Conservation (phyloP, 2,888 invertebrate genomes). For the Drosophila antonietae region DNA sequence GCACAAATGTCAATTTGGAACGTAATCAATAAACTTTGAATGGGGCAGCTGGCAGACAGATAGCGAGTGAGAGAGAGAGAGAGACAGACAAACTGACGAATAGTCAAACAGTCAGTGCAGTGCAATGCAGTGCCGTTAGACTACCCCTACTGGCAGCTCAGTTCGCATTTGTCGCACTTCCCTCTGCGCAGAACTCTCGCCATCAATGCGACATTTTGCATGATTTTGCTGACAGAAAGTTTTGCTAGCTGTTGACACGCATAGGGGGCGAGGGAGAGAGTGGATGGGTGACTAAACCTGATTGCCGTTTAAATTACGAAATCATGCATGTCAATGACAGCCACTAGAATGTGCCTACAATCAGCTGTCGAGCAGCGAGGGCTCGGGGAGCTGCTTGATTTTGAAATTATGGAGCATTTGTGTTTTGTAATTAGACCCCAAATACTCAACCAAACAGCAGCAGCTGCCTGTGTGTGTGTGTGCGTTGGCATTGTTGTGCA, state of each 20-base stretch:
- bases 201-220: constrained; percentile 62
- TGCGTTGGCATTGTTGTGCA: constrained; percentile 23
- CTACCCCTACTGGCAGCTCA: background rate
- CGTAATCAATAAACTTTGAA: constrained; percentile 64
- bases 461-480: constrained; percentile 8
- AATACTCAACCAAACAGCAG: constrained; percentile 42
- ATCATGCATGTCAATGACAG: constrained; percentile 68
- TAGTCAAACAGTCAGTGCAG: background rate
- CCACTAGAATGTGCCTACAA: constrained; percentile 20
- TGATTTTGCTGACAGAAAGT: constrained; percentile 75
- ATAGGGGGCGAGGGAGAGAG: background rate
- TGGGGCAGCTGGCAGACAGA: constrained; percentile 23
- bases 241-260: constrained; percentile 67
- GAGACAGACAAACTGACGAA: background rate
- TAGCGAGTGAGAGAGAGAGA: background rate
- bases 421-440: constrained; percentile 74
- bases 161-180: background rate
- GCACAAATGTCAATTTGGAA: constrained; percentile 54
- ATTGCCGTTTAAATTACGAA: constrained; percentile 75
- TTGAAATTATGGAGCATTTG: constrained; percentile 73
- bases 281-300: constrained; percentile 37
- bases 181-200: constrained; percentile 5
- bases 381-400: constrained; percentile 22
- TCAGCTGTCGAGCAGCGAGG: background rate
- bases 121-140: background rate